phyloP scores from a whole-genome alignment of 2,113 vertebrate species.

The Nipponia nippon region DNA sequence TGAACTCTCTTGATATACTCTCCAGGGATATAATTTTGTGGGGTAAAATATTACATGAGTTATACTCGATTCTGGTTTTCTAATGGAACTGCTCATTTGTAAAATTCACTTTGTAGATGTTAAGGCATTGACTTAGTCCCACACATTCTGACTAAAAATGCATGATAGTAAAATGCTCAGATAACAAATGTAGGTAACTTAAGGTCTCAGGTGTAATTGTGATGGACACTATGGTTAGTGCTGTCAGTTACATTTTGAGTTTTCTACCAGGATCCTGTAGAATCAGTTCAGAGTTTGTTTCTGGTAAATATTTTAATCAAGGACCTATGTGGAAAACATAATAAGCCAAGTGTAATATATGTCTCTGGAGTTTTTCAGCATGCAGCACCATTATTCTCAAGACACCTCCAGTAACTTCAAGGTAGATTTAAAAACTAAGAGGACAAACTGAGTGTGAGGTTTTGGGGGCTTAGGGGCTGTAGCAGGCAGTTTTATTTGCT shows the following conservation, averaged over 20 bases:
- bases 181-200: neutral
- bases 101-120: neutral
- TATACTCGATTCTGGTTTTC: neutral
- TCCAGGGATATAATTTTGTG: neutral
- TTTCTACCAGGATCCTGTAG: neutral
- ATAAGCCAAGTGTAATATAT: neutral
- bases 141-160: neutral
- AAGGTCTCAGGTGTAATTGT: neutral
- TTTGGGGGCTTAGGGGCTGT: neutral
- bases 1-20: neutral
- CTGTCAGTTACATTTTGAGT: fast-evolving
- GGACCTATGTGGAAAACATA: neutral
- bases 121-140: neutral
- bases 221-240: neutral
- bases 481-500: neutral
- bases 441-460: neutral
- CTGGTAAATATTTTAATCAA: neutral
- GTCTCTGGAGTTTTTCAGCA: neutral
- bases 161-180: neutral
- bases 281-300: neutral
- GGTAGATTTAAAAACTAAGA: neutral
- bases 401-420: neutral
- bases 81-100: neutral
- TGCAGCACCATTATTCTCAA: neutral
- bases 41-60: fast-evolving